Evolutionary conservation across 2,797 vertebrate species (phyloP).

Genomic region (Hyperoplus lanceolatus): DNA sequence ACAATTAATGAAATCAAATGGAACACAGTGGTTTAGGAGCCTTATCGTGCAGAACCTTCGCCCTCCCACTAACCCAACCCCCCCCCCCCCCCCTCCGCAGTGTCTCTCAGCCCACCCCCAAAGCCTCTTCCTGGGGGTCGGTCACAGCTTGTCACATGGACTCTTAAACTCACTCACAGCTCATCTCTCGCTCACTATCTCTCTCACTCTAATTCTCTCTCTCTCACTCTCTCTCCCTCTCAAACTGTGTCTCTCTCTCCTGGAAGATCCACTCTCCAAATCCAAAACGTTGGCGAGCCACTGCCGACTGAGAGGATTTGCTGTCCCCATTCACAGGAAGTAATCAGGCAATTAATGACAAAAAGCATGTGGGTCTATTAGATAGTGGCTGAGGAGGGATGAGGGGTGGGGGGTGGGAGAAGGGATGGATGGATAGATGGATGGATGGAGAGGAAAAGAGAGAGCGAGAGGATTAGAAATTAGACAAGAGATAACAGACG

Average conservation of each 20-base stretch:
- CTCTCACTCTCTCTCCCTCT: neutral
- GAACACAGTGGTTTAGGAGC: slow-evolving; percentile 22
- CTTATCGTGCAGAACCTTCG: slow-evolving; percentile 22
- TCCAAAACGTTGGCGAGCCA: slow-evolving; percentile 75
- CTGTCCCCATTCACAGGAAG: slow-evolving; percentile 82
- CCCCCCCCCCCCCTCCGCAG: slow-evolving; percentile 11
- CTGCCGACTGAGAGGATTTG: slow-evolving; percentile 84
- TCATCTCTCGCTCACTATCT: slow-evolving; percentile 12
- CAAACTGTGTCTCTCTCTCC: slow-evolving; percentile 38
- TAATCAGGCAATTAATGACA: slow-evolving; percentile 88
- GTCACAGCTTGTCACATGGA: slow-evolving; percentile 76
- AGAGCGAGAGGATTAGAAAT: slow-evolving; percentile 64
- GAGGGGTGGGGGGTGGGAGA: slow-evolving; percentile 40
- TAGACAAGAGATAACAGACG: slow-evolving; percentile 68
- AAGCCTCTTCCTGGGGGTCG: slow-evolving; percentile 71
- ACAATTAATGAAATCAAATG: slow-evolving; percentile 39
- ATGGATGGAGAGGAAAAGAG: slow-evolving; percentile 5
- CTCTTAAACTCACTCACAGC: slow-evolving; percentile 70
- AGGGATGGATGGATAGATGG: slow-evolving; percentile 1
- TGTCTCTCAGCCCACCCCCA: slow-evolving; percentile 65
- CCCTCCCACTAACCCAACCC: slow-evolving; percentile 21
- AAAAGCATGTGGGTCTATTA: slow-evolving; percentile 83
- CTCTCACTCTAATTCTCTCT: slow-evolving; percentile 4
- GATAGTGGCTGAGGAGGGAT: slow-evolving; percentile 69
- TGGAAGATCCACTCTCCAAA: slow-evolving; percentile 76